Percentiles rank a stretch among this genome's conserved stretches.
Conservation (phyloP, 2,113 vertebrate genomes). For the Sebastes fasciatus region DNA sequence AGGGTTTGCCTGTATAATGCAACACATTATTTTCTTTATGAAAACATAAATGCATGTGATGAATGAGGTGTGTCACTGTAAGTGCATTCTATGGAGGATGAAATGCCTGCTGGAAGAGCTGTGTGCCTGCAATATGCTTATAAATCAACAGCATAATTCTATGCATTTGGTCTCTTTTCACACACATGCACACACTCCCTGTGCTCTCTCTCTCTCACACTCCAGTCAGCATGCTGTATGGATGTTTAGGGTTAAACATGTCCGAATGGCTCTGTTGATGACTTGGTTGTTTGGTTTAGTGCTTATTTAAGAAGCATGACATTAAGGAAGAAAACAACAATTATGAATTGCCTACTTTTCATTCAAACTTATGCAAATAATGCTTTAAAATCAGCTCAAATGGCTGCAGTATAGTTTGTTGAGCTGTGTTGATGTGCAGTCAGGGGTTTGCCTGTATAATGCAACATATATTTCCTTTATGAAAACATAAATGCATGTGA, state of each 20-base stretch:
- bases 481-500: neutral
- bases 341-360: neutral
- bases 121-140: constrained; percentile 10
- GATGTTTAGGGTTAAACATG: neutral
- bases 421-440: neutral
- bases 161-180: neutral
- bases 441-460: neutral
- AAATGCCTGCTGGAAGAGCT: neutral
- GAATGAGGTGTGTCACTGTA: constrained; percentile 6
- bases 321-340: neutral
- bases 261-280: neutral
- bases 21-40: neutral
- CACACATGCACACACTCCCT: constrained; percentile 2
- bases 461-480: neutral
- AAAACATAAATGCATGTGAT: neutral
- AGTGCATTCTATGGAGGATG: neutral
- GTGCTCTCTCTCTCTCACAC: neutral
- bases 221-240: neutral
- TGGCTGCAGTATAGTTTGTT: constrained; percentile 1
- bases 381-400: neutral
- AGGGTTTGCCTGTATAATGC: neutral
- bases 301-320: neutral
- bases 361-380: constrained; percentile 30
- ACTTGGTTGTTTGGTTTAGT: neutral
- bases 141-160: constrained; percentile 1